phyloP scores from a whole-genome alignment of 2,113 vertebrate genomes.

The Sebastes schlegelii region DNA sequence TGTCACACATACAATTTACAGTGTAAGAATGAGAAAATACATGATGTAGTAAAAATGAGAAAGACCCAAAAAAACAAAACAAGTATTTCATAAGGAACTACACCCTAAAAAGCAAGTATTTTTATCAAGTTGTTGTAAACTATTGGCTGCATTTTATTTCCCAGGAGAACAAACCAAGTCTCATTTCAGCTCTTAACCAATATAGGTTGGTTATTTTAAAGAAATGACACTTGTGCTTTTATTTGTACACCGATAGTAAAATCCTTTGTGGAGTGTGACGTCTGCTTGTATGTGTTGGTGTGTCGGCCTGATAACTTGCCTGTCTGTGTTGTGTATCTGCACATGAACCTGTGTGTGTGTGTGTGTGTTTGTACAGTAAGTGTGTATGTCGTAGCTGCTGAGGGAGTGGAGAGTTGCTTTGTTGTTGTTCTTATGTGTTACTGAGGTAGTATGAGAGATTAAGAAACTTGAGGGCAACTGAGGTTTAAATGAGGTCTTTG shows the following conservation, averaged over 20 bases:
- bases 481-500: slow-evolving; percentile 81
- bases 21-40: slow-evolving; percentile 76
- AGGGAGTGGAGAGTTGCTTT: slow-evolving; percentile 57
- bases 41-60: slow-evolving; percentile 72
- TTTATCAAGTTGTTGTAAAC: slow-evolving; percentile 78
- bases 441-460: slow-evolving; percentile 81
- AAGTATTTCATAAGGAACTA: slow-evolving; percentile 63
- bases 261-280: slow-evolving; percentile 56
- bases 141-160: slow-evolving; percentile 70
- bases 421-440: slow-evolving; percentile 58
- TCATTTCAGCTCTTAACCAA: slow-evolving; percentile 60
- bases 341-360: slow-evolving; percentile 35
- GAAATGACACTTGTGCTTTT: slow-evolving; percentile 49
- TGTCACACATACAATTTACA: slow-evolving; percentile 75
- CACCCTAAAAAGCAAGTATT: slow-evolving; percentile 70
- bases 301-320: slow-evolving; percentile 43
- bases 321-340: slow-evolving; percentile 41
- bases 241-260: slow-evolving; percentile 44
- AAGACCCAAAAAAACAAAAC: slow-evolving; percentile 40
- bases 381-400: slow-evolving; percentile 34
- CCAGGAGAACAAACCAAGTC: slow-evolving; percentile 60
- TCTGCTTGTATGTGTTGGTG: slow-evolving; percentile 38
- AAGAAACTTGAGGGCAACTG: slow-evolving; percentile 72
- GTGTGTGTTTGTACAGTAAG: not conserved
- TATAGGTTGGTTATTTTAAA: slow-evolving; percentile 35